Evolutionary conservation across 2,113 vertebrate genomes (phyloP), one percentile per base, ranked within the genome.

Genomic region (Dicaeum eximium): DNA sequence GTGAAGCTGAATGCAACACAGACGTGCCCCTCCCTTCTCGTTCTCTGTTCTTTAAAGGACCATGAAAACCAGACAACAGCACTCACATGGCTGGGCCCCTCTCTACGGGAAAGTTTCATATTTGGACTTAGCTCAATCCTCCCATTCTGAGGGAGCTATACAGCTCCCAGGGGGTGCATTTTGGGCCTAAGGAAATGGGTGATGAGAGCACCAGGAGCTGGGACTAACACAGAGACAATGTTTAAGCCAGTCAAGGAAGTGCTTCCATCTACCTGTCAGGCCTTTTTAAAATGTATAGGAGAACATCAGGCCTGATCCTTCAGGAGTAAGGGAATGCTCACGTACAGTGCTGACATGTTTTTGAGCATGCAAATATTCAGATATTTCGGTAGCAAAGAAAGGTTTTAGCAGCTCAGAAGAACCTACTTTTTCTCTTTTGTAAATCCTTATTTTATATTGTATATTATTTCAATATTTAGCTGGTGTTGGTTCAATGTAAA

Each of bases 281-380:
- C 13, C 38, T 50, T 73, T 65, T 71, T 21, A 6, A 30, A 40
- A 56, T 23, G 2, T 22, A 27, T 8, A 65, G 10, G 17, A 53
- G 38, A 24, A 47, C 27, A 64, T 33, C 0, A 70, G 28, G 13
- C 44, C 25, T 1, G 7, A 70, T 42, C 47, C 13, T 53, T 20
- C 0, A 0, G 38, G 31, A 48, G 22, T 19, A 77, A 64, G 30
- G 7, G 13, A 11, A 51, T 54, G 19, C 25, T 48, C 37, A 35
- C 4, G 6, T 10, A 48, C 27, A 17, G 8, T 13, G 27, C 6
- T 89, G 23, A 37, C 50, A 64, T 0, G 1, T 7, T 60, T 90
- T 47, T 56, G 17, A 94, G 16, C 28, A 75, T 37, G 33, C 19
- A 86, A 44, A 66, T 86, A 86, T 58, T 93, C 47, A 60, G 31